Percentiles rank a stretch among this genome's conserved stretches.
These are phyloP conservation scores for Helicoverpa zea DNA, from an alignment of 1,140 invertebrate species.

Conservation along the genomic window DNA sequence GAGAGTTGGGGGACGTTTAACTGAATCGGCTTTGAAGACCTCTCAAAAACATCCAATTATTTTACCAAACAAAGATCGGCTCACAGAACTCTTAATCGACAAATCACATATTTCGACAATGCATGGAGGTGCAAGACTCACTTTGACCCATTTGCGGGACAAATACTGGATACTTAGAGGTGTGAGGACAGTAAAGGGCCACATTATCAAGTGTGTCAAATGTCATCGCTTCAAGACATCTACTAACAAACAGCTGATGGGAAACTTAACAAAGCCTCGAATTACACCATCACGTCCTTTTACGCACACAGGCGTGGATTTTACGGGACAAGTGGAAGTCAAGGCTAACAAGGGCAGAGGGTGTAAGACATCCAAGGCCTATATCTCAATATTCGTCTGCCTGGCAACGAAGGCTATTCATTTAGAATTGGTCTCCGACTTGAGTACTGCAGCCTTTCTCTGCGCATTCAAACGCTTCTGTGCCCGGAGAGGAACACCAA, in stretches of 20 bases:
- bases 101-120: conserved; percentile 27
- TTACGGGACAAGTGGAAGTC: background rate
- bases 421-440: background rate
- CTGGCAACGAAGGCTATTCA: background rate
- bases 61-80: conserved; percentile 11
- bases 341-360: background rate
- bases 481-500: background rate
- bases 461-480: background rate
- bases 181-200: background rate
- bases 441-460: background rate
- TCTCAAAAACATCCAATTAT: conserved; percentile 45
- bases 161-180: conserved; percentile 11
- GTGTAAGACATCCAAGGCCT: background rate
- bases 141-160: background rate
- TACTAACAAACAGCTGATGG: conserved; percentile 1
- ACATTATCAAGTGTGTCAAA: background rate
- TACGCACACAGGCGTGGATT: background rate
- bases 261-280: background rate
- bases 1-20: conserved; percentile 49
- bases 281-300: background rate
- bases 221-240: background rate
- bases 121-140: background rate
- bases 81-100: conserved; percentile 40
- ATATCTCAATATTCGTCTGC: background rate
- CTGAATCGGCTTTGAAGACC: conserved; percentile 17